Evolutionary conservation across 2,888 invertebrate species (phyloP), one percentile per base, ranked within the genome.

Genomic region (Eudasyphora cyanicolor): DNA sequence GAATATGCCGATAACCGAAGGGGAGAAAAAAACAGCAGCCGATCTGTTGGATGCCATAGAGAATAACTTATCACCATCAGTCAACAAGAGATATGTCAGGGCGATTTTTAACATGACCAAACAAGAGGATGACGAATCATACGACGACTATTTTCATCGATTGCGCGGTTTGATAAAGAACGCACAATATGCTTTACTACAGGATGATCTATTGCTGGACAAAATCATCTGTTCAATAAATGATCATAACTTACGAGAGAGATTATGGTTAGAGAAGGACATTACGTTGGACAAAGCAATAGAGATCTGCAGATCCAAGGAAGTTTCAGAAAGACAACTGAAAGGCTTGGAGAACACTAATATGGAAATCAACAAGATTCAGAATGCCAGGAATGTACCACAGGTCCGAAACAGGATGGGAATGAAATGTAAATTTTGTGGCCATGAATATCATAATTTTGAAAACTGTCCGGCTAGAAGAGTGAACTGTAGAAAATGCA

Each of bases 381-480:
- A 32, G 17, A 76, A 2, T 10, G 51, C 12, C 29, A 1, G 4
- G 1, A 64, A 17, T 6, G 5, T 2, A 17, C 19, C 45, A 67
- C 27, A 67, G 67, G 29, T 27, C n/a, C 21, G 17, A 19, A 60
- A 29, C 45, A 27, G 19, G 12, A 45, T 19, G 32, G 17, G 12
- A 38, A 12, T 10, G 8, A 76, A 67, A 29, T 77, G 70, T 17
- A 77, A 60, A 24, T 77, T 77, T 62, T 77, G 70, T 70, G 60
- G 77, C 5, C 69, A 70, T 3, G 77, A 62, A 1, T 77, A 70
- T 19, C 69, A 76, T 29, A 45, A 76, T 14, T 57, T 14, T 64
- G 76, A 54, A 76, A 38, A 21, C 8, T 4, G 6, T n/a, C n/a
- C n/a, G n/a, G n/a, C n/a, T n/a, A n/a, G n/a, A n/a, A n/a, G n/a